These are phyloP conservation scores for Stenotaenia linearis DNA, from an alignment of 2,888 invertebrate genomes.

Conservation along the genomic window DNA sequence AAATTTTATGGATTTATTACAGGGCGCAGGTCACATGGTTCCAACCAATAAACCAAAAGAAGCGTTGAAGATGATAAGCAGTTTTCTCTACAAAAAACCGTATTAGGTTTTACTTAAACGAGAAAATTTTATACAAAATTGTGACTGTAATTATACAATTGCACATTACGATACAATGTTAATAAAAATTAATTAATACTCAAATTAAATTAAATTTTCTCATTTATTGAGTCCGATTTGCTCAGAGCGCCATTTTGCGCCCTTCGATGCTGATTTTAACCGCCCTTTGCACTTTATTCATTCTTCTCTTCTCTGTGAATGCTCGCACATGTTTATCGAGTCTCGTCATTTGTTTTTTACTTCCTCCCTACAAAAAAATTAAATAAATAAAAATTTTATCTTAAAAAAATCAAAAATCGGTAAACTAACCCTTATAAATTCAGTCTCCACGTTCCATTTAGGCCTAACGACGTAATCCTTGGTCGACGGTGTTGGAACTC, in stretches of 20 bases:
- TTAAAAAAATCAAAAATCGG: conserved; percentile 18
- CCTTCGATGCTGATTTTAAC: conserved; percentile 95
- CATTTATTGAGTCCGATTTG: too few relatives aligned
- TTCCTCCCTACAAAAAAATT: conserved; percentile 48
- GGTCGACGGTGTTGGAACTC: conserved; percentile 89
- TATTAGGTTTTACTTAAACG: too few relatives aligned
- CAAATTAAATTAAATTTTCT: too few relatives aligned
- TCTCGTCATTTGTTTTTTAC: conserved; percentile 77
- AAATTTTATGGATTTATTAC: too few relatives aligned
- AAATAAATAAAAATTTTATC: conserved; percentile 17
- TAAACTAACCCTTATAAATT: conserved; percentile 53
- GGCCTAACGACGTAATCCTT: conserved; percentile 96
- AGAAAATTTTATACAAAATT: too few relatives aligned
- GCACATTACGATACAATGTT: too few relatives aligned
- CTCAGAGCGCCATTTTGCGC: conserved; percentile 82
- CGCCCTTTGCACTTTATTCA: conserved; percentile 72
- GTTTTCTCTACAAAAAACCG: conserved; percentile 36
- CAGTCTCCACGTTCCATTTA: conserved; percentile 80
- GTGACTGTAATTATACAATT: too few relatives aligned
- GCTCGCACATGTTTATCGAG: conserved; percentile 90
- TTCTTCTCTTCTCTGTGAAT: conserved; percentile 76
- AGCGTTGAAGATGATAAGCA: conserved; percentile 34
- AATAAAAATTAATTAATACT: too few relatives aligned
- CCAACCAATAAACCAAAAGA: conserved; percentile 34
- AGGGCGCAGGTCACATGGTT: conserved; percentile 37